Evolutionary conservation across 2,113 vertebrate species (phyloP), one percentile per base, ranked within the genome.

Genomic region (Aramus guarauna): DNA sequence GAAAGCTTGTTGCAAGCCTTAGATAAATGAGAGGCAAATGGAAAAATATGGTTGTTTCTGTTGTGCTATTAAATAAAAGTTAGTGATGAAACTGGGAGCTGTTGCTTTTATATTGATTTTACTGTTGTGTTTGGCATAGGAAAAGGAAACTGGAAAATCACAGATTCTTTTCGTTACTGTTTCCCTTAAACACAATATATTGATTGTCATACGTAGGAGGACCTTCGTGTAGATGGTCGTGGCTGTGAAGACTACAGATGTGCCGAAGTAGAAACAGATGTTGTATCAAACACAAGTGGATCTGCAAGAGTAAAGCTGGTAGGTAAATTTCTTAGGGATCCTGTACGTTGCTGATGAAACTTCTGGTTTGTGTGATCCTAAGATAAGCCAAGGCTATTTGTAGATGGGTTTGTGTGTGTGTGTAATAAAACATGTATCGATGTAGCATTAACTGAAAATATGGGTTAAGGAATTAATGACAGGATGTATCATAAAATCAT

Each of bases 231-330:
- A 94, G 99, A 99, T 62, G 99, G 99, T 39, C 98, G 99, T 63
- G 98, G 99, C 66, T 99, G 99, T 87, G 99, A 99, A 95, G 99
- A 99, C 96, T 99, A 99, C 97, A 98, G 99, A 68, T 98, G 98
- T 94, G 98, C 98, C 45, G 99, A 99, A 82, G 98, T 99, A 58
- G 99, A 99, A 97, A 99, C 99, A 3, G 99, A 99, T 29, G 98
- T 99, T 52, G 99, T 99, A 27, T 99, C 99, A 58, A 99, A 99
- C 97, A 99, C 99, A 79, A 99, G 99, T 18, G 99, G 99, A 15
- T 99, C 99, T 27, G 99, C 99, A 23, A 99, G 99, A 97, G 99
- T 99, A 84, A 99, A 99, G 66, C 98, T 99, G 98, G 99, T 99
- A 97, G 98, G 98, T 97, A 29, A 9, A 68, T 52, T n/a, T 69